Evolutionary conservation across 2,888 invertebrate species (phyloP).

Genomic region (Apodemia hepburni): DNA sequence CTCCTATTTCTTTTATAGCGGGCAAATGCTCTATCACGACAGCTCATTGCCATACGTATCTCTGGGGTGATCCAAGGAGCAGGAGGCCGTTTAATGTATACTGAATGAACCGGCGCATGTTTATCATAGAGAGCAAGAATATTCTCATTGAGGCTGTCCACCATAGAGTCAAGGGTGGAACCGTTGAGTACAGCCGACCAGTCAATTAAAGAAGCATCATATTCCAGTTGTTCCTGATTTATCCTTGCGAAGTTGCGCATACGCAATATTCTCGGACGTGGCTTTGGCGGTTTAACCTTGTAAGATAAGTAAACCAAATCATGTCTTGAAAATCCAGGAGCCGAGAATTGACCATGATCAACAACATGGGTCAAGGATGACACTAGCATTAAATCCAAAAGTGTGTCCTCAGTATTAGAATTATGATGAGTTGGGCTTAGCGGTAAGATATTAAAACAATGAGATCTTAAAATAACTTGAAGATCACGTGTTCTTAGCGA

Average conservation of each 20-base stretch:
- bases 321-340: not conserved
- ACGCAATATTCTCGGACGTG: not conserved
- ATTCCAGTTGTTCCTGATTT: not conserved
- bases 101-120: not conserved
- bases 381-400: not conserved
- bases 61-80: not conserved
- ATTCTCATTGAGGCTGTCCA: not conserved
- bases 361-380: not conserved
- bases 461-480: not conserved
- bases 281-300: not conserved
- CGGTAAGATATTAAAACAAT: not conserved
- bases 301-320: not conserved
- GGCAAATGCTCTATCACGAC: not conserved
- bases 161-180: not conserved
- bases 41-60: not conserved
- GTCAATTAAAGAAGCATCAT: not conserved
- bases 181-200: not conserved
- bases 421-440: not conserved
- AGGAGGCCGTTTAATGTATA: not conserved
- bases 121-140: not conserved
- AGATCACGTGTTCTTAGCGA: not conserved
- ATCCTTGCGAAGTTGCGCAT: not conserved
- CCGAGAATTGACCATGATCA: not conserved
- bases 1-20: not conserved
- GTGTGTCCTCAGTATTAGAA: not conserved